Base-by-base conservation (phyloP, 2,888 invertebrate genomes). In the Tenodera sinensis region DNA sequence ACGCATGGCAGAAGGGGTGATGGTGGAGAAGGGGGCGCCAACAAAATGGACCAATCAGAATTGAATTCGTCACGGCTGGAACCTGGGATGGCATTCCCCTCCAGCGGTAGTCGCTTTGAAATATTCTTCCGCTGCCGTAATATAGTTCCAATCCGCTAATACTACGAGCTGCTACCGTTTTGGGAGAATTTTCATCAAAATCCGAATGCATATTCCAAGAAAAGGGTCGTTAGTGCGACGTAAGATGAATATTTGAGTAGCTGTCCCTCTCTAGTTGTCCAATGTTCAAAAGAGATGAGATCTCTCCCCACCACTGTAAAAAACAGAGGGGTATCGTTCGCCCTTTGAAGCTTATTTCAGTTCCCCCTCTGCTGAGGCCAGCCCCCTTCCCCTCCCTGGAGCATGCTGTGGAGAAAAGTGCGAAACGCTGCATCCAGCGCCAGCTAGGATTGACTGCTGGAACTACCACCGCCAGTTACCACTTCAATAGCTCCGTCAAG, bases 11-110 rank as follows among this genome's bases (percentile, higher is more conserved):
- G 27, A 30, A 47, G 47, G 27, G 88, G 28, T n/a, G 87, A 28
- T 47, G 86, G 84, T 28, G 85, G 83, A 34, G 84, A 30, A 42
- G 87, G 88, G 84, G 87, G 88, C 81, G 88, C 84, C 89, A 89
- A 89, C 85, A 84, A 87, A 87, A 85, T 93, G 94, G 93, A 94
- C 95, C 95, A 95, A 95, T 95, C 93, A 94, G 94, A 94, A 94
- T 94, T 93, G 94, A 94, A 94, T 94, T 94, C 95, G 95, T 95
- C 94, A 94, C 94, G 94, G 42, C 54, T 71, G 54, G 8, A 71
- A 20, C 54, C 54, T 71, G 54, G 54, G 54, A 15, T 71, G 25
- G 20, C 20, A 71, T 54, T 83, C 89, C 83, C 86, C 89, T 71
- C 54, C 54, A 71, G 54, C 54, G 54, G 2, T 20, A 20, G 0